These are phyloP conservation scores for Saturnia pavonia DNA, from an alignment of 2,888 invertebrate genomes.

Conservation along the genomic window DNA sequence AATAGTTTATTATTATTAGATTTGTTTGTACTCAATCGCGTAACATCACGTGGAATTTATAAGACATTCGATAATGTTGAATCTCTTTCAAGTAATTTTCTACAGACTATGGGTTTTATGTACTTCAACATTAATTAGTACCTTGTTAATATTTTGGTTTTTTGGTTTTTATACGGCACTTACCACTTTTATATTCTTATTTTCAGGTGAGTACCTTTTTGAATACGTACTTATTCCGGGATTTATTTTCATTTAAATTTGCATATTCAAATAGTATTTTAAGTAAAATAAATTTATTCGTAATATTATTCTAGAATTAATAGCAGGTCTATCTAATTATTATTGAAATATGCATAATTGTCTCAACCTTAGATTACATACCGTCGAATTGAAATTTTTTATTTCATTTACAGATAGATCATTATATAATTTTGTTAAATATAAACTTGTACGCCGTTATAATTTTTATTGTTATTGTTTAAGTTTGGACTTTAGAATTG, in stretches of 20 bases:
- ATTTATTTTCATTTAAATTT: neutral
- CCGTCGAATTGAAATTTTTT: no score
- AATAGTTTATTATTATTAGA: neutral
- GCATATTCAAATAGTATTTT: no score
- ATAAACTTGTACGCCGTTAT: no score
- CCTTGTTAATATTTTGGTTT: constrained; percentile 91
- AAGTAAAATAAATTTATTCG: no score
- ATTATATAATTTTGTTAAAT: no score
- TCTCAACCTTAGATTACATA: no score
- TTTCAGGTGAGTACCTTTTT: constrained; percentile 83
- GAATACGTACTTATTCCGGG: constrained; percentile 12
- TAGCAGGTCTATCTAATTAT: no score
- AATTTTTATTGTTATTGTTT: no score
- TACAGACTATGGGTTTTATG: constrained; percentile 90
- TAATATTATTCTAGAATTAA: no score
- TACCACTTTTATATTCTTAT: constrained; percentile 85
- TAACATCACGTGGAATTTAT: constrained; percentile 3
- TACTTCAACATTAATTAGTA: constrained; percentile 86
- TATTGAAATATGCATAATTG: no score
- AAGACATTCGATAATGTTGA: constrained; percentile 53
- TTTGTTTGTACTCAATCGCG: neutral
- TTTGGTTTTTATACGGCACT: constrained; percentile 90
- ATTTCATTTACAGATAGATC: no score
- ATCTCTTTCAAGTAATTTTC: constrained; percentile 77
- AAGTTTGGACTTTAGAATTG: no score